Evolutionary conservation across 2,888 invertebrate species (phyloP), one percentile per base, ranked within the genome.

Genomic region (Ephialtes manifestator): DNA sequence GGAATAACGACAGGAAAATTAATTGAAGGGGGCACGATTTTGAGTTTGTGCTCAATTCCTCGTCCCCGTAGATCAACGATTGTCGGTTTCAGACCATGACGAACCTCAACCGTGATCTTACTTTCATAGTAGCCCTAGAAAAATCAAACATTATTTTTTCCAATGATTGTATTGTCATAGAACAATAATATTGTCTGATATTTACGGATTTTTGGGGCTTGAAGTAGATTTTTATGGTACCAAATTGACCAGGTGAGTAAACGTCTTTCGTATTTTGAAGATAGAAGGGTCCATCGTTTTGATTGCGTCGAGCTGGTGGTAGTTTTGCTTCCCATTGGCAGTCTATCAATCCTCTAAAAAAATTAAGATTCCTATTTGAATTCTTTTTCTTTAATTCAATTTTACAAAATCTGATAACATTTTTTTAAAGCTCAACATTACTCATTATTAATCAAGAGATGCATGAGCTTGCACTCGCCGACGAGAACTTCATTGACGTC

Each of bases 1-100:
- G 97, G 97, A 79, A 97, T 92, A 0, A 95, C 95, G 0, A 97
- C 96, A 4, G 95, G 94, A 92, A 97, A 97, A 83, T 92, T 94
- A 43, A 97, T 94, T 5, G 93, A 92, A 0, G 94, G 92, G 8
- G 95, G 95, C 68, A 94, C 94, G 5, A 96, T 93, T 68, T 94
- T 94, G 58, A 96, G 94, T 71, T 93, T 94, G 1, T 95, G 95
- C 75, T 95, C 92, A n/a, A 95, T 91, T 0, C 96, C 96, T 82
- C 94, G 93, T 4, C 96, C 96, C 31, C 89, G 92, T 65, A 96
- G 91, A 18, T 94, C 94, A 77, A 96, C 94, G 1, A 91, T 92
- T 90, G 95, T 90, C 87, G 93, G 93, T 74, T 94, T 95, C 1
- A 94, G 94, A 89, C 96, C 95, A 94, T 95, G 95, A 74, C 95